These are phyloP conservation scores for Dysidea cf. avara DNA, from an alignment of 37 sponge, comb jelly and placozoan genomes.

Conservation along the genomic window DNA sequence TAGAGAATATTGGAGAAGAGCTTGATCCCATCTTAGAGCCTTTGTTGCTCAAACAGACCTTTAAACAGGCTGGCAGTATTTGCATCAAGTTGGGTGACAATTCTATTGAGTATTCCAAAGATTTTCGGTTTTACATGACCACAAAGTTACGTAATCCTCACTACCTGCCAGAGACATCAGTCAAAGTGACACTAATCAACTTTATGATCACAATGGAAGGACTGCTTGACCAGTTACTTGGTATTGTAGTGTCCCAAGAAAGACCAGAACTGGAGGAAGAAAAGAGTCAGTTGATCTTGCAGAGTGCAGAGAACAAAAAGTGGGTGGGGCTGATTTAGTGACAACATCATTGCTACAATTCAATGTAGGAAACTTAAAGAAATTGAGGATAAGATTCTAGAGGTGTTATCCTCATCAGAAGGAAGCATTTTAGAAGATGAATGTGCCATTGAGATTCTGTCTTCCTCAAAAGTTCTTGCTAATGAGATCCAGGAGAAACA, in stretches of 20 bases:
- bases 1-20: constrained; percentile 98
- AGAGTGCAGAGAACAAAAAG: constrained; percentile 82
- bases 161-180: constrained; percentile 95
- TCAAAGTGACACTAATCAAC: constrained; percentile 98
- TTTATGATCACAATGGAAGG: constrained; percentile 99
- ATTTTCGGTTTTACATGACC: constrained; percentile 98
- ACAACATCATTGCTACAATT: background rate
- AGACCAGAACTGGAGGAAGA: constrained; percentile 99
- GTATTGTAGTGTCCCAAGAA: constrained; percentile 96
- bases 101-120: constrained; percentile 98
- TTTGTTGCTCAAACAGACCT: constrained; percentile 95
- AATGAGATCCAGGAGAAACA: constrained; percentile 98
- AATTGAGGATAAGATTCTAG: constrained; percentile 99
- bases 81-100: constrained; percentile 96
- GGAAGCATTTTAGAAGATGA: constrained; percentile 99
- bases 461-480: constrained; percentile 94
- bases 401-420: constrained; percentile 90
- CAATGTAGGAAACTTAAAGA: constrained; percentile 85
- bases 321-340: background rate
- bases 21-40: constrained; percentile 98
- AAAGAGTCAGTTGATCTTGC: constrained; percentile 88
- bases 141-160: constrained; percentile 97
- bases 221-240: constrained; percentile 95
- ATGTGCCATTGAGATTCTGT: constrained; percentile 95
- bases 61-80: constrained; percentile 96